These are phyloP conservation scores for Passer montanus DNA, from an alignment of 2,113 vertebrate species.

Conservation along the genomic window DNA sequence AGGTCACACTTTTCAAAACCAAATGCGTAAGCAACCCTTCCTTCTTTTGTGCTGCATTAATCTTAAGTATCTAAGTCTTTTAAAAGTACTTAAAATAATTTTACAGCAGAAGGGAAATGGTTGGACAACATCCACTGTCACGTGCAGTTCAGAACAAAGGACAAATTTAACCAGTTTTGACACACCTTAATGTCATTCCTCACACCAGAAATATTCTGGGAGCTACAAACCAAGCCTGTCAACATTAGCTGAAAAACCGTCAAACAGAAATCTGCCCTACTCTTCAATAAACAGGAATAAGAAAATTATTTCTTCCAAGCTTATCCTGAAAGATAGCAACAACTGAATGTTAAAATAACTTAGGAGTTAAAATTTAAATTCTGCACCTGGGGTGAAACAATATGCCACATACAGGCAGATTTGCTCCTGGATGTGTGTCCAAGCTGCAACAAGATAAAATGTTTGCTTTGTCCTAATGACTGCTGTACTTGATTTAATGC, in stretches of 20 bases:
- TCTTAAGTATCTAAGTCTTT: neutral
- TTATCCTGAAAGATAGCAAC: neutral
- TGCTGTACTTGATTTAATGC: neutral
- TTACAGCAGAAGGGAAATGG: neutral
- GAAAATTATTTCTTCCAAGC: neutral
- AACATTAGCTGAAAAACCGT: neutral
- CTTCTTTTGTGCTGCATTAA: neutral
- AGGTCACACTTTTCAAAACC: neutral
- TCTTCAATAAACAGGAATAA: neutral
- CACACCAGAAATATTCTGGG: neutral
- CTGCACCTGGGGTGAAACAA: neutral
- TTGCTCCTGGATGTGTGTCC: neutral
- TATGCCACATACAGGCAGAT: neutral
- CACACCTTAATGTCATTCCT: neutral
- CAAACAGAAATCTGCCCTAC: neutral
- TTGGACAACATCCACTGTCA: neutral
- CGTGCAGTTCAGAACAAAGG: neutral
- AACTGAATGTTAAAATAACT: neutral
- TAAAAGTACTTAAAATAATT: neutral
- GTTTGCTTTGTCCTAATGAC: neutral
- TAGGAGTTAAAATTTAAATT: neutral
- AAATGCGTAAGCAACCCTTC: neutral
- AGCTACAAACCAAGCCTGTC: neutral
- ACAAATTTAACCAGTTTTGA: neutral
- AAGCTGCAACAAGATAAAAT: neutral